These are phyloP conservation scores for Rhabdophis nuchalis DNA, from an alignment of 2,797 vertebrate species.

Conservation along the genomic window DNA sequence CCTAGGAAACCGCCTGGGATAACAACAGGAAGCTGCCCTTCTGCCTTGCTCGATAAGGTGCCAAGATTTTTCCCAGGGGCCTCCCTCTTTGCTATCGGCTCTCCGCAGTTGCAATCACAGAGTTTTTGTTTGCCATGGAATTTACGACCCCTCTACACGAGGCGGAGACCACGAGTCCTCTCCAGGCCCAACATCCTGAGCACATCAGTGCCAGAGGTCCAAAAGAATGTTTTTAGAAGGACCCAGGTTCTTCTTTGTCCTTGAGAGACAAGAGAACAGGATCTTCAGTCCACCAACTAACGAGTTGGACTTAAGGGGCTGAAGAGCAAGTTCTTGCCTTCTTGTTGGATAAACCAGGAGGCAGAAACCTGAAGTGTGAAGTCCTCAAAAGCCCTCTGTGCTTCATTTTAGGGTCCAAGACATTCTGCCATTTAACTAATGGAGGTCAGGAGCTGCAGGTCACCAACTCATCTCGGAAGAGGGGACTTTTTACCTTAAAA, in stretches of 20 bases:
- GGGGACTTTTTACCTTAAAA: neutral
- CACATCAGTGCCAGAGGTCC: neutral
- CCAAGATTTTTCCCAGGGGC: neutral
- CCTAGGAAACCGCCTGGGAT: slow-evolving; percentile 31
- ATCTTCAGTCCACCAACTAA: neutral
- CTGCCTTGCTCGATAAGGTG: slow-evolving; percentile 8
- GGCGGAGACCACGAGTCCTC: neutral
- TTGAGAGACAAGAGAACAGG: neutral
- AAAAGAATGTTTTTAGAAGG: neutral
- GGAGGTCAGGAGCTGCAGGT: neutral
- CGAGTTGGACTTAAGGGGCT: neutral
- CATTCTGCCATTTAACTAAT: neutral
- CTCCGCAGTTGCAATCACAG: neutral
- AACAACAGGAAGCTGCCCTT: slow-evolving; percentile 33
- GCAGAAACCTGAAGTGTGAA: neutral
- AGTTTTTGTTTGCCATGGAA: neutral
- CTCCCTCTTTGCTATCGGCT: neutral
- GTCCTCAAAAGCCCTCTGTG: neutral
- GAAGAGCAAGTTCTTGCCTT: neutral
- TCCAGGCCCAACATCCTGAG: neutral
- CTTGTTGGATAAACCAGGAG: neutral
- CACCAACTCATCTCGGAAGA: neutral
- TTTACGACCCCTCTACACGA: neutral
- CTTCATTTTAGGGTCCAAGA: neutral
- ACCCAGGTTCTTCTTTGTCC: neutral